These are phyloP conservation scores for Rhagonycha fulva DNA, from an alignment of 2,888 invertebrate species.

Conservation along the genomic window DNA sequence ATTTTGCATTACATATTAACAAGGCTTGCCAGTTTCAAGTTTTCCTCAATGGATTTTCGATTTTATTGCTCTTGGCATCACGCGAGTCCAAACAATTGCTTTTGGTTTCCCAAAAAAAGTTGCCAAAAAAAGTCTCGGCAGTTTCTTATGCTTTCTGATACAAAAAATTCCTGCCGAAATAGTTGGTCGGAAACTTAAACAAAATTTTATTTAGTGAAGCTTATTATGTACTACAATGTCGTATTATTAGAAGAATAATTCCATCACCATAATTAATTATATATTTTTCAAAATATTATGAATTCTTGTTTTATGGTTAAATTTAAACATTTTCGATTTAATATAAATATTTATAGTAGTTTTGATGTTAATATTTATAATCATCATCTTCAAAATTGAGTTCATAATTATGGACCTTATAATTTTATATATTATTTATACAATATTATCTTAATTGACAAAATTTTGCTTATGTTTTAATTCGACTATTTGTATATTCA, in stretches of 20 bases:
- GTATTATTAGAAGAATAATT: not conserved
- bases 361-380: not conserved
- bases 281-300: not conserved
- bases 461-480: not conserved
- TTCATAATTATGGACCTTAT: not conserved
- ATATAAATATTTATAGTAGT: not conserved
- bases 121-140: too few relatives aligned
- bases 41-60: too few relatives aligned
- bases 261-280: not conserved
- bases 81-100: too few relatives aligned
- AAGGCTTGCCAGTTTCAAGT: not conserved
- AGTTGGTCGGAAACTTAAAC: too few relatives aligned
- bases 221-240: too few relatives aligned
- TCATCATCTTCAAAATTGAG: not conserved
- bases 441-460: not conserved
- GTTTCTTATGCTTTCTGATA: too few relatives aligned
- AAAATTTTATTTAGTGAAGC: too few relatives aligned
- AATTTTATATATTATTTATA: not conserved
- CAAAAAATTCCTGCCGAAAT: too few relatives aligned
- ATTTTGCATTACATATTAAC: not conserved
- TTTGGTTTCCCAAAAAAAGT: too few relatives aligned
- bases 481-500: not conserved
- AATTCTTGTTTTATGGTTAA: not conserved
- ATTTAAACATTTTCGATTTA: not conserved
- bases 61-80: too few relatives aligned